A percentile compares a stretch with the other conserved stretches of the same genome.
These are phyloP conservation scores for Drosophila persimilis DNA, from an alignment of 1,140 invertebrate genomes.

Conservation along the genomic window DNA sequence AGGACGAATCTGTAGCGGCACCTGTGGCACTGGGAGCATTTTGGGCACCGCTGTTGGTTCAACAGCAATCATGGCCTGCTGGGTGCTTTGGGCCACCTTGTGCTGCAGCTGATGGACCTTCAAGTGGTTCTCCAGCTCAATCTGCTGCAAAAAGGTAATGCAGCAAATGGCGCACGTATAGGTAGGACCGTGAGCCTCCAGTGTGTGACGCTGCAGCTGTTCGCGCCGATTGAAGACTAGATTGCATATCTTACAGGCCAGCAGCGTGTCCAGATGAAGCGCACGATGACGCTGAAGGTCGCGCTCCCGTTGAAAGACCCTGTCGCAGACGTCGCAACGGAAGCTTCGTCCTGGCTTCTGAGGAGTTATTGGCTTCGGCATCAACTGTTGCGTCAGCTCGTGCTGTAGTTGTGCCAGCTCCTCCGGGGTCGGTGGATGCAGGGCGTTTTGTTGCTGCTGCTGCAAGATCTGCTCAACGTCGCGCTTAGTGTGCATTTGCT, in stretches of 20 bases:
- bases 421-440: conserved; percentile 35
- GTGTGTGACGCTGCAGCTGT: conserved; percentile 86
- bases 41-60: conserved; percentile 17
- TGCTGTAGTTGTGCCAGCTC: conserved; percentile 60
- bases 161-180: conserved; percentile 85
- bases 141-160: conserved; percentile 84
- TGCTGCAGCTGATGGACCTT: conserved; percentile 84
- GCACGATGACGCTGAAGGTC: conserved; percentile 86
- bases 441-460: conserved; percentile 40
- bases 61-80: conserved; percentile 60
- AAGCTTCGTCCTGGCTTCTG: conserved; percentile 53
- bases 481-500: conserved; percentile 84
- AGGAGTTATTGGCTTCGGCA: not conserved
- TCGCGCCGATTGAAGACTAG: conserved; percentile 87
- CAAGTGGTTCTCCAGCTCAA: conserved; percentile 84
- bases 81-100: conserved; percentile 59
- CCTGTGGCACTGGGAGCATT: conserved; percentile 15
- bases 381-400: conserved; percentile 25
- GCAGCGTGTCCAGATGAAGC: conserved; percentile 86
- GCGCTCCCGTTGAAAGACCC: conserved; percentile 86
- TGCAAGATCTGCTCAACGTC: conserved; percentile 52
- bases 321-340: conserved; percentile 86
- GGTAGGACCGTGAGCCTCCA: conserved; percentile 84
- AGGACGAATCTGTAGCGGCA: conserved; percentile 32
- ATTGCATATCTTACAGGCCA: conserved; percentile 86